A percentile compares a stretch with the other conserved stretches of the same genome.
Conservation (phyloP, 2,113 vertebrate genomes). For the Junco hyemalis region DNA sequence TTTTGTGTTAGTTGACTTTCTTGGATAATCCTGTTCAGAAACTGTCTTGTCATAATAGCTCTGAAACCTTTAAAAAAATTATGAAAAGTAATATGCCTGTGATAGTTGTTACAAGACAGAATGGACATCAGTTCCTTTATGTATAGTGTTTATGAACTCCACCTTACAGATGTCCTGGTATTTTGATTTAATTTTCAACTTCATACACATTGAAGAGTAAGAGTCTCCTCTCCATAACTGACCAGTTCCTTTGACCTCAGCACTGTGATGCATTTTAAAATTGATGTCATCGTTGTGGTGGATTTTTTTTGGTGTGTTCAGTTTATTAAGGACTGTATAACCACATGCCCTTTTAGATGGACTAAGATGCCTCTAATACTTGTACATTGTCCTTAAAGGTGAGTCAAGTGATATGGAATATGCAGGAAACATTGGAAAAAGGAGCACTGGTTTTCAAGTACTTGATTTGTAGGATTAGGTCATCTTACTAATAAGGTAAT, state of each 20-base stretch:
- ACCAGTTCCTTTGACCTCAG: neutral
- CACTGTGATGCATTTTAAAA: neutral
- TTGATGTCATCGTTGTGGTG: neutral
- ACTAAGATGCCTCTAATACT: neutral
- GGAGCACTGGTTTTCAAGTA: neutral
- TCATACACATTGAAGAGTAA: neutral
- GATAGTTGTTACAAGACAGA: neutral
- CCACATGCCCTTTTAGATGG: neutral
- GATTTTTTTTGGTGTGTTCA: neutral
- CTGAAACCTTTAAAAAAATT: neutral
- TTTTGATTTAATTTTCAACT: neutral
- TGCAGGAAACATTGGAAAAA: neutral
- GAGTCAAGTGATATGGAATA: rapidly evolving
- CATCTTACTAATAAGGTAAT: neutral
- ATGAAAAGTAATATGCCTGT: neutral
- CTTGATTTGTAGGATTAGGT: neutral
- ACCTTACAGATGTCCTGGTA: neutral
- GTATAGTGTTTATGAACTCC: neutral
- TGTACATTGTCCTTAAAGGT: neutral
- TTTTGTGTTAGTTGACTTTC: neutral
- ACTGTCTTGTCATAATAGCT: neutral
- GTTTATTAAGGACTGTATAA: neutral
- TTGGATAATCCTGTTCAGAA: neutral
- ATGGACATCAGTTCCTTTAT: neutral
- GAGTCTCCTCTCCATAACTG: neutral